These are phyloP conservation scores for Mormyrus proboscirostris DNA, from an alignment of 2,797 vertebrate genomes.

Conservation along the genomic window DNA sequence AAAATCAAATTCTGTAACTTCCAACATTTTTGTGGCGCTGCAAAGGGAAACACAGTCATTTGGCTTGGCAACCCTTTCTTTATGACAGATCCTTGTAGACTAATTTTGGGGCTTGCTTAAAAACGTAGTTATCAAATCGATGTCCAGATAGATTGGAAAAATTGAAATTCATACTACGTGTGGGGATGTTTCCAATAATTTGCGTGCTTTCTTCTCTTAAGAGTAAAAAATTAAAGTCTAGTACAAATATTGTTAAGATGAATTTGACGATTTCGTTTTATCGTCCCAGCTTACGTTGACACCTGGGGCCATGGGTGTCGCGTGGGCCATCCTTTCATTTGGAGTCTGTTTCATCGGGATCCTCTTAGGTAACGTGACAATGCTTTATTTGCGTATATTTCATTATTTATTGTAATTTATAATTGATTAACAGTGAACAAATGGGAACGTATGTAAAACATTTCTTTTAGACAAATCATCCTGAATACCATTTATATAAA, in stretches of 20 bases:
- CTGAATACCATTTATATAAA: background rate
- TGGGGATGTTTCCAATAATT: background rate
- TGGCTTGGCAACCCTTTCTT: background rate
- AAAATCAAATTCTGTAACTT: conserved; percentile 20
- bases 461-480: background rate
- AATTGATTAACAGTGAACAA: background rate
- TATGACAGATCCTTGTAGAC: background rate
- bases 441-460: background rate
- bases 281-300: background rate
- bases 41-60: conserved; percentile 2
- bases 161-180: background rate
- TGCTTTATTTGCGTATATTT: background rate
- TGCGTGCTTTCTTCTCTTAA: background rate
- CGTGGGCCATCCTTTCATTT: conserved; percentile 2
- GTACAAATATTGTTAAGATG: background rate
- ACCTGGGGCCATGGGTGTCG: background rate
- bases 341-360: conserved; percentile 1
- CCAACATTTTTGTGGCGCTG: conserved; percentile 18
- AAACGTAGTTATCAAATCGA: background rate
- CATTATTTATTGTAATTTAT: background rate
- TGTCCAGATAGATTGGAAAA: background rate
- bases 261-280: background rate
- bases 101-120: background rate
- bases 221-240: background rate
- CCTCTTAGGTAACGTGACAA: background rate